Conservation (phyloP, 92 coral and sea anemone species). For the Epizoanthus stellaris region DNA sequence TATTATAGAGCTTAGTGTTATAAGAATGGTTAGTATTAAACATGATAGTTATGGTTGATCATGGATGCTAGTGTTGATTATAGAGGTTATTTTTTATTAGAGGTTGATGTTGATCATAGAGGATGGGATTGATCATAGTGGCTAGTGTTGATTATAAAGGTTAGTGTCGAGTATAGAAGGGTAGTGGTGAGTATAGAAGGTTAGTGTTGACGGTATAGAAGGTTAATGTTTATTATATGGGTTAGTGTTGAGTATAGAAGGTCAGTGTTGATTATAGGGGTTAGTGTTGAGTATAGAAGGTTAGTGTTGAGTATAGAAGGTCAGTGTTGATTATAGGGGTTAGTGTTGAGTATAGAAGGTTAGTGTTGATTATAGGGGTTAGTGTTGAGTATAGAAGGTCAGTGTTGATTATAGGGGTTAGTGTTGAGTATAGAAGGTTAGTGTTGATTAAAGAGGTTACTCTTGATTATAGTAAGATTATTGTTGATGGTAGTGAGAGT, state of each 20-base stretch:
- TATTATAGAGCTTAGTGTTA: too few relatives aligned
- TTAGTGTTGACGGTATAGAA: not conserved
- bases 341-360: not conserved
- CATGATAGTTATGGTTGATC: too few relatives aligned
- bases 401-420: not conserved
- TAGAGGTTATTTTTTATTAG: too few relatives aligned
- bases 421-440: not conserved
- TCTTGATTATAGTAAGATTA: not conserved
- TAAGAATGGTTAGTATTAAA: too few relatives aligned
- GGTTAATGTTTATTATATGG: not conserved
- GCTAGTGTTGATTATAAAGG: not conserved
- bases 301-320: not conserved
- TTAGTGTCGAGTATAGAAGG: too few relatives aligned
- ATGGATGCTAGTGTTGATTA: too few relatives aligned
- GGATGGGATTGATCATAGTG: too few relatives aligned
- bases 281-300: not conserved
- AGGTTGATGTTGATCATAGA: too few relatives aligned
- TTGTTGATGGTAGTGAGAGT: not conserved
- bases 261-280: too few relatives aligned
- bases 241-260: not conserved
- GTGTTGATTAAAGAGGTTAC: not conserved
- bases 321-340: not conserved
- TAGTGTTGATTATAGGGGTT: not conserved
- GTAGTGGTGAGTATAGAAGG: not conserved
- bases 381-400: not conserved